Evolutionary conservation across 1,140 invertebrate species (phyloP).

Genomic region (Bombyx mori): DNA sequence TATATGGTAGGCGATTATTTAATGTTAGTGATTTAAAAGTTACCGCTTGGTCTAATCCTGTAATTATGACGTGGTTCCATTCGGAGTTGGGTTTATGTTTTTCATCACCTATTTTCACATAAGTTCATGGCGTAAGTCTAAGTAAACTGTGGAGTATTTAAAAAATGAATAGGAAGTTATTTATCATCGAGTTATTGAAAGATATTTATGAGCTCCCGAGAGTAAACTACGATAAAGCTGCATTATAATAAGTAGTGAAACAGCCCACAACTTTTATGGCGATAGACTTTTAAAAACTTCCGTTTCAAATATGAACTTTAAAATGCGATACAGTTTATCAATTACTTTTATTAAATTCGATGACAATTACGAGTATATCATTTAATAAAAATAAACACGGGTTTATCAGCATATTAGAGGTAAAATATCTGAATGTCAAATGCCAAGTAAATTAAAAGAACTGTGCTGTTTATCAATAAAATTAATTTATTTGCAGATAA

Average conservation of each 20-base stretch:
- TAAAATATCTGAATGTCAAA: constrained; percentile 1
- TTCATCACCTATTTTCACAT: too few species aligned
- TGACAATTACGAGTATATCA: too few species aligned
- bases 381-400: too few species aligned
- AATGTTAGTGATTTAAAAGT: constrained; percentile 34
- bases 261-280: constrained; percentile 37
- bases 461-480: background rate
- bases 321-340: background rate
- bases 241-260: constrained; percentile 25
- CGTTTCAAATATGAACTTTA: constrained; percentile 4
- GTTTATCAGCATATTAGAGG: too few species aligned
- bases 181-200: constrained; percentile 31
- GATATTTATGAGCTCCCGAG: constrained; percentile 50
- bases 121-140: too few species aligned
- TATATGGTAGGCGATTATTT: constrained; percentile 1
- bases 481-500: too few species aligned
- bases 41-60: too few species aligned
- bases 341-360: too few species aligned
- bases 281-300: constrained; percentile 22
- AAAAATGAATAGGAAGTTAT: too few species aligned
- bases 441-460: background rate
- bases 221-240: constrained; percentile 56
- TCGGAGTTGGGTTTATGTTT: too few species aligned
- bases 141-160: too few species aligned
- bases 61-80: too few species aligned